These are phyloP conservation scores for Staurois parvus DNA, from an alignment of 2,797 vertebrate species.

Conservation along the genomic window DNA sequence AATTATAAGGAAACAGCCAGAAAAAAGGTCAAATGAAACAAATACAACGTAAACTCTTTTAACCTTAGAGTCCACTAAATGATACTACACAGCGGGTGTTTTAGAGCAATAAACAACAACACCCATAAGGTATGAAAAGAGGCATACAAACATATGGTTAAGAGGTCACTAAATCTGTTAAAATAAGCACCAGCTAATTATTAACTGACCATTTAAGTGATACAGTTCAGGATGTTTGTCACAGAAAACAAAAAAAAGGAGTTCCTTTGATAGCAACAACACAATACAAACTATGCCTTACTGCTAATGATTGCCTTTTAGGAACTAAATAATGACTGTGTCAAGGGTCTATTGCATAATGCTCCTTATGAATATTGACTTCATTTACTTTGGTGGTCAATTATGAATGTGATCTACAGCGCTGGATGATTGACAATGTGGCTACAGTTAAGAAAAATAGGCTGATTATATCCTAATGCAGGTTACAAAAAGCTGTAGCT, in stretches of 20 bases:
- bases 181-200: constrained; percentile 38
- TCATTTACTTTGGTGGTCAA: constrained; percentile 28
- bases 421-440: not conserved
- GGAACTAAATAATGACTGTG: constrained; percentile 57
- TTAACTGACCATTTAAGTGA: constrained; percentile 43
- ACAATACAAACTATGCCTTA: constrained; percentile 37
- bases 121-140: constrained; percentile 40
- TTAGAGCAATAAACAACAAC: constrained; percentile 60
- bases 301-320: constrained; percentile 58
- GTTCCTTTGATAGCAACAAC: constrained; percentile 43
- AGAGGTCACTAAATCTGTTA: constrained; percentile 41
- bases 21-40: constrained; percentile 70
- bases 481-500: not conserved
- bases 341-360: constrained; percentile 36
- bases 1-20: constrained; percentile 2
- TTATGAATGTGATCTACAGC: not conserved
- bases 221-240: constrained; percentile 30
- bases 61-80: constrained; percentile 80
- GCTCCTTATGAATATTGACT: constrained; percentile 33
- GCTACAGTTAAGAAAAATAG: too few relatives aligned
- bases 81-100: constrained; percentile 70
- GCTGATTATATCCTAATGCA: too few relatives aligned
- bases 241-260: constrained; percentile 3
- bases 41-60: constrained; percentile 75
- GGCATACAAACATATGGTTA: constrained; percentile 43